phyloP scores from a whole-genome alignment of 1,140 invertebrate genomes.

The Reticulitermes speratus region DNA sequence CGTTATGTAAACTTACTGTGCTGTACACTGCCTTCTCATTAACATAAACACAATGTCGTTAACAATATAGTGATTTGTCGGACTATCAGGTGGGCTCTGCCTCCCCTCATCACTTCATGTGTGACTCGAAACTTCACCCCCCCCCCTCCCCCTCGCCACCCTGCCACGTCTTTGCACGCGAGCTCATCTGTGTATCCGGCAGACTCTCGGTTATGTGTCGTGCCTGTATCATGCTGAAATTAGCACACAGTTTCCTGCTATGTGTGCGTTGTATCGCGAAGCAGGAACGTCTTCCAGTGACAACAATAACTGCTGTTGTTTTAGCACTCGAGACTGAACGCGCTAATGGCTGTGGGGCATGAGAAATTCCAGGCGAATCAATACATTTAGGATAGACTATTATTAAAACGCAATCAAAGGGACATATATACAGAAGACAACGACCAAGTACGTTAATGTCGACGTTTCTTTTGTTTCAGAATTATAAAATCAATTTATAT shows the following conservation, averaged over 20 bases:
- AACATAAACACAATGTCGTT: neutral
- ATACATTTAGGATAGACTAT: neutral
- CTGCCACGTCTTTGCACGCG: neutral
- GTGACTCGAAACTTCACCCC: neutral
- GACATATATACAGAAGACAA: neutral
- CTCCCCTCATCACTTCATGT: neutral
- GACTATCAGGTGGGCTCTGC: neutral
- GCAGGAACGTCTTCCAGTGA: neutral
- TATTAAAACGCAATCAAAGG: neutral
- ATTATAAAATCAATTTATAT: neutral
- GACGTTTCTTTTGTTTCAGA: neutral
- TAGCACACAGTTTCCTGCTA: constrained; percentile 4
- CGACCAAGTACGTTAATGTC: neutral
- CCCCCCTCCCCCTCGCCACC: neutral
- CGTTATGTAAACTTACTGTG: too few relatives aligned
- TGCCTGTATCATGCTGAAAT: neutral
- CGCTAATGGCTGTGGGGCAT: neutral
- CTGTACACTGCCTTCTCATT: neutral
- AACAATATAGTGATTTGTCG: constrained; percentile 7
- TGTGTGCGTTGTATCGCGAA: neutral
- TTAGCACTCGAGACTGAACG: neutral
- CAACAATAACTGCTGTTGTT: neutral
- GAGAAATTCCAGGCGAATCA: neutral
- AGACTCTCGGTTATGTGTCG: neutral
- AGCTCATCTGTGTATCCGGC: neutral